Conservation (phyloP, 2,888 invertebrate species). For the Conistra vaccinii region DNA sequence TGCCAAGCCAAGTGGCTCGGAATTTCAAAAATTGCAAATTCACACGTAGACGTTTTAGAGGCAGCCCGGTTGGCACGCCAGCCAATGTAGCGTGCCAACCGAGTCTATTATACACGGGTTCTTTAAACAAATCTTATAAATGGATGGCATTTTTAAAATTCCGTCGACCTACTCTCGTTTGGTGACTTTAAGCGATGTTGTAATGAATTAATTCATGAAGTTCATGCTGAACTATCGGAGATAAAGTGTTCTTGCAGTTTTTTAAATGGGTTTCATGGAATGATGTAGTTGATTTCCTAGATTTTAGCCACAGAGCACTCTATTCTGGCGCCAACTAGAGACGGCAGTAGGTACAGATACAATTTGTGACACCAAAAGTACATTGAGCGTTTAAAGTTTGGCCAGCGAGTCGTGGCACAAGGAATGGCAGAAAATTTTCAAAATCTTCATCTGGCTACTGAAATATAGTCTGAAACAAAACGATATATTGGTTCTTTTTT, state of each 20-base stretch:
- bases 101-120: slow-evolving; percentile 50
- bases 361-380: background rate
- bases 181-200: slow-evolving; percentile 44
- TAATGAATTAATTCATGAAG: slow-evolving; percentile 47
- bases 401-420: too few species aligned
- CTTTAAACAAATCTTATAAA: slow-evolving; percentile 57
- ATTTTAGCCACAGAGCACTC: background rate
- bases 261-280: background rate
- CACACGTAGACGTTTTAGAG: slow-evolving; percentile 51
- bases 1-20: slow-evolving; percentile 22
- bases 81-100: slow-evolving; percentile 53
- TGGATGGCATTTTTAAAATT: slow-evolving; percentile 55
- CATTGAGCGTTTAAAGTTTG: background rate
- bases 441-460: too few species aligned
- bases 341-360: background rate
- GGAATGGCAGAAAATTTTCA: too few species aligned
- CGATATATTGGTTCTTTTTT: too few species aligned
- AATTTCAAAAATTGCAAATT: slow-evolving; percentile 56
- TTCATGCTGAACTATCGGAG: slow-evolving; percentile 5
- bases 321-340: background rate
- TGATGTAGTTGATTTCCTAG: background rate
- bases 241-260: background rate
- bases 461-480: too few species aligned
- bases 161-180: slow-evolving; percentile 41
- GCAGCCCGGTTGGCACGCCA: slow-evolving; percentile 56